Evolutionary conservation across 2,888 invertebrate species (phyloP), one percentile per base, ranked within the genome.

Genomic region (Hypomecis atomaria): DNA sequence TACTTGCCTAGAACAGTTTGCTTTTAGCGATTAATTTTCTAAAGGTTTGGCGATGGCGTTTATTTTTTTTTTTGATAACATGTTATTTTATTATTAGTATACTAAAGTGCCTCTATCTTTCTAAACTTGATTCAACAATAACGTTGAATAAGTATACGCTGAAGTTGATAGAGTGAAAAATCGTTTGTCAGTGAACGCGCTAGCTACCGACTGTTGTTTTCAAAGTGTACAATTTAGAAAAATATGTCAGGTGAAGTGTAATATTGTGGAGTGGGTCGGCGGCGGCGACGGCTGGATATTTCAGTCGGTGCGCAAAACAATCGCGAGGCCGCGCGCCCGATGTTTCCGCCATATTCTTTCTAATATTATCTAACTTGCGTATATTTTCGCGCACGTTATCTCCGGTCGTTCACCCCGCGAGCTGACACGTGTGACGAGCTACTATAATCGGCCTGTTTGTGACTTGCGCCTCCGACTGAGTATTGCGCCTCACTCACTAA

Each of bases 341-440:
- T 62, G 57, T 66, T 72, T 80, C 83, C 83, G 84, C 84, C 85
- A 88, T 89, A 84, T 86, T 85, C 76, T 82, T 87, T 88, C 88
- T 89, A 90, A 89, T 89, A 89, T 90, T 89, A 89, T 90, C 88
- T 89, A 88, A 88, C 79, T 80, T 78, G 83, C 72, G 69, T 81
- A 82, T 86, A 83, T 88, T 90, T 89, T 88, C 78, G 88, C 86
- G 84, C 81, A 79, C 79, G 84, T 89, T 90, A 90, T 90, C 90
- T 76, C 75, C 75, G 89, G 86, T 87, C 88, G 73, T 83, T 84
- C 79, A 88, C 83, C 86, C 75, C 74, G 75, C 71, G 64, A 58
- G 66, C 61, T 69, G 74, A 75, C 86, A 84, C 86, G 84, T 84
- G 86, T 77, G 67, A 62, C 50, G 65, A 44, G 48, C 60, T 57